Evolutionary conservation across 2,113 vertebrate species (phyloP).

Genomic region (Tonatia bakeri): DNA sequence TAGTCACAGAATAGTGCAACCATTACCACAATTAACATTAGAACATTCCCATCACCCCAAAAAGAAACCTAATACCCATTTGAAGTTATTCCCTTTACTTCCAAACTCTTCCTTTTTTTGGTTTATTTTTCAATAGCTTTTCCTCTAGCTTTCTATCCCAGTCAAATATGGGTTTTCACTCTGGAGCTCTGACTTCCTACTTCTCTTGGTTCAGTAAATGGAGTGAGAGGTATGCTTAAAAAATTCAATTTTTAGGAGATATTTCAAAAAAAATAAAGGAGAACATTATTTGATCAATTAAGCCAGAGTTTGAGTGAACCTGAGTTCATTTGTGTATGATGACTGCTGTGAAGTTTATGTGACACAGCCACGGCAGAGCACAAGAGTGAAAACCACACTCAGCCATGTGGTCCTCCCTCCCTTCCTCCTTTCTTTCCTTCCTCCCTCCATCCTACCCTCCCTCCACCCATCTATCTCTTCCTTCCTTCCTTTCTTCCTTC

Average conservation of each 20-base stretch:
- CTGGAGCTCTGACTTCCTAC: background rate
- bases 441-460: too few species aligned
- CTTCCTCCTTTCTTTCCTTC: fast-evolving
- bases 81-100: background rate
- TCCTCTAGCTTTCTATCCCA: background rate
- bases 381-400: background rate
- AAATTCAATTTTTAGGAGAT: background rate
- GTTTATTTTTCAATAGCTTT: background rate
- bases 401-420: background rate
- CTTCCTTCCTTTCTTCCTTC: too few species aligned
- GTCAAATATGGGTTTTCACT: background rate
- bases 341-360: background rate
- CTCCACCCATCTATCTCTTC: fast-evolving
- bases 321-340: background rate
- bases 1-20: background rate
- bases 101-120: background rate
- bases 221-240: background rate
- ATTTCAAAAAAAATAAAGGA: background rate
- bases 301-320: background rate
- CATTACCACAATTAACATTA: background rate
- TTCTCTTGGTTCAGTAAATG: background rate
- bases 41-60: background rate
- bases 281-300: background rate
- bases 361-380: background rate
- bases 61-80: background rate